These are phyloP conservation scores for Acanthisitta chloris DNA, from an alignment of 2,113 vertebrate species.

Conservation along the genomic window DNA sequence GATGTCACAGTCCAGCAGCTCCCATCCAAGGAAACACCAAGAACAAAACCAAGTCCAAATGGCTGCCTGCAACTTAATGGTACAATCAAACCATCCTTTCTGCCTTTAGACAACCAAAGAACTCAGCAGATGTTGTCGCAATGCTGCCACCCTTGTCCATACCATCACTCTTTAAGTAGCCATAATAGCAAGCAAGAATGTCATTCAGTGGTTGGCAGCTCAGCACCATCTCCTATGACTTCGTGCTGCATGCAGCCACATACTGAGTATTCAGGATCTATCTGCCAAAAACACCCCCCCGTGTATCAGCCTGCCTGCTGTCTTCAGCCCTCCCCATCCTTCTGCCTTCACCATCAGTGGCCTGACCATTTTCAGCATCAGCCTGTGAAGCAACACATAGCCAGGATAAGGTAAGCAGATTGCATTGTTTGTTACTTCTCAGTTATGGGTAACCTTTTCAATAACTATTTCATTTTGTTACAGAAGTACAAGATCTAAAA, in stretches of 20 bases:
- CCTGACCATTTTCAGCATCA: conserved; percentile 90
- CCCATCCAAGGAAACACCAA: conserved; percentile 57
- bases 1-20: conserved; percentile 38
- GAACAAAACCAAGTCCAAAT: conserved; percentile 72
- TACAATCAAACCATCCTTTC: conserved; percentile 72
- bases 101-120: conserved; percentile 78
- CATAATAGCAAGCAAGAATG: conserved; percentile 81
- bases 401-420: conserved; percentile 81
- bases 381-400: conserved; percentile 71
- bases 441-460: background rate
- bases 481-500: background rate
- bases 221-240: conserved; percentile 63
- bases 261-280: conserved; percentile 70
- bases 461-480: background rate
- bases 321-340: conserved; percentile 77
- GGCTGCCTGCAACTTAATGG: conserved; percentile 78
- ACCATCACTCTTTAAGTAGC: conserved; percentile 78
- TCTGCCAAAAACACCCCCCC: conserved; percentile 78
- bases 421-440: background rate
- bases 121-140: conserved; percentile 61
- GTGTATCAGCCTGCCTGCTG: conserved; percentile 79
- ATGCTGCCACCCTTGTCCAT: conserved; percentile 81
- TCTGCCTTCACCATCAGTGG: conserved; percentile 88
- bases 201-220: conserved; percentile 56
- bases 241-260: conserved; percentile 71